phyloP scores from a whole-genome alignment of 2,888 invertebrate species.

The Spodoptera littoralis region DNA sequence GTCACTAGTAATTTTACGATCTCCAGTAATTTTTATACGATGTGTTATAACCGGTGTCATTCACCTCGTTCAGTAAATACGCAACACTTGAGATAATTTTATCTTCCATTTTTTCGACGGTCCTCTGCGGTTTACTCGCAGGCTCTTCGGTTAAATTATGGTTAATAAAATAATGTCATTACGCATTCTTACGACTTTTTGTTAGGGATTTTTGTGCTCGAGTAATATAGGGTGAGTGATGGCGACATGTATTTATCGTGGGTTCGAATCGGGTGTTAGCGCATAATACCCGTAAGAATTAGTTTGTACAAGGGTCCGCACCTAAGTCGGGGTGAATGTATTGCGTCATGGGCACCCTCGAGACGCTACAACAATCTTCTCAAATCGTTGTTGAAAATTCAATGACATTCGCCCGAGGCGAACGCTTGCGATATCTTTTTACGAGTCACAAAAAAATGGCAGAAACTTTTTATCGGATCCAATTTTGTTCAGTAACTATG shows the following conservation, averaged over 20 bases:
- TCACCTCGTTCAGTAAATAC: slow-evolving; percentile 58
- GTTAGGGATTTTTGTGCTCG: slow-evolving; percentile 20
- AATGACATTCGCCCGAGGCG: slow-evolving; percentile 73
- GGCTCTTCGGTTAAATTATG: slow-evolving; percentile 21
- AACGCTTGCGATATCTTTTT: slow-evolving; percentile 73
- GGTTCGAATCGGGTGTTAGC: slow-evolving; percentile 18
- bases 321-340: slow-evolving; percentile 60
- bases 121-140: slow-evolving; percentile 16
- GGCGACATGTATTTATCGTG: slow-evolving; percentile 16
- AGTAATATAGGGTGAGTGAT: slow-evolving; percentile 23
- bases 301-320: slow-evolving; percentile 60
- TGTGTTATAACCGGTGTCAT: slow-evolving; percentile 59
- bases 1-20: slow-evolving; percentile 60
- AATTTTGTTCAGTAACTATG: slow-evolving; percentile 79
- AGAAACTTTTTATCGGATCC: slow-evolving; percentile 78
- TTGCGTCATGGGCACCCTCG: slow-evolving; percentile 59
- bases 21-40: slow-evolving; percentile 59
- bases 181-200: slow-evolving; percentile 28
- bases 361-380: slow-evolving; percentile 68
- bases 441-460: slow-evolving; percentile 75
- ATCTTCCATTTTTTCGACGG: slow-evolving; percentile 18
- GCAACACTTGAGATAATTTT: slow-evolving; percentile 31
- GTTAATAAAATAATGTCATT: slow-evolving; percentile 42
- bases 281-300: slow-evolving; percentile 63
- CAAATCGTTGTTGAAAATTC: slow-evolving; percentile 76